These are phyloP conservation scores for Cryptosula pallasiana DNA, from an alignment of 2,888 invertebrate species.

Conservation along the genomic window DNA sequence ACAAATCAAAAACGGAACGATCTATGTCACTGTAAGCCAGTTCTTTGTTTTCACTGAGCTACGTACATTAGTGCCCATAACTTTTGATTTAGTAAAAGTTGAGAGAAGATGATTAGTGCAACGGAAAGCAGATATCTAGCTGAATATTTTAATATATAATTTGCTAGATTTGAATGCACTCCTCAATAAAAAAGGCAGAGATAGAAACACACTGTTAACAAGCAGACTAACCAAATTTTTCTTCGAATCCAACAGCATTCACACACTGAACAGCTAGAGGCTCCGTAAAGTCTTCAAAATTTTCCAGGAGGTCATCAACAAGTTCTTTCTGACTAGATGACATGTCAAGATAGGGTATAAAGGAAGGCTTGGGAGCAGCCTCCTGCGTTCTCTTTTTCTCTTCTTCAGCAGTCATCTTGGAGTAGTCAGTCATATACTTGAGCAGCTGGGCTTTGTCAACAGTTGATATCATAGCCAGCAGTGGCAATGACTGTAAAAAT, in stretches of 20 bases:
- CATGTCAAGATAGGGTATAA: slow-evolving; percentile 1
- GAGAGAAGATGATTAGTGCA: no score
- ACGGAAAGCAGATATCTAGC: no score
- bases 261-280: background rate
- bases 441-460: background rate
- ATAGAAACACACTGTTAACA: no score
- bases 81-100: no score
- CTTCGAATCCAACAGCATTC: background rate
- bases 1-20: no score
- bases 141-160: no score
- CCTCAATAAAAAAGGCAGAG: no score
- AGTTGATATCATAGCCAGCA: background rate
- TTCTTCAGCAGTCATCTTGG: background rate
- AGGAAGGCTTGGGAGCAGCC: background rate
- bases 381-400: background rate
- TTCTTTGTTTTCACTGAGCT: no score
- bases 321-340: background rate
- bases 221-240: background rate
- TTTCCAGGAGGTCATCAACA: background rate
- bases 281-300: background rate
- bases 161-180: no score
- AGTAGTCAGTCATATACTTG: background rate
- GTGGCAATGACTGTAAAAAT: slow-evolving; percentile 1
- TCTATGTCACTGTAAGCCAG: no score
- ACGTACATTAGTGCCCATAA: no score